Conservation (phyloP, 2,113 vertebrate species). For the Notiomystis cincta region DNA sequence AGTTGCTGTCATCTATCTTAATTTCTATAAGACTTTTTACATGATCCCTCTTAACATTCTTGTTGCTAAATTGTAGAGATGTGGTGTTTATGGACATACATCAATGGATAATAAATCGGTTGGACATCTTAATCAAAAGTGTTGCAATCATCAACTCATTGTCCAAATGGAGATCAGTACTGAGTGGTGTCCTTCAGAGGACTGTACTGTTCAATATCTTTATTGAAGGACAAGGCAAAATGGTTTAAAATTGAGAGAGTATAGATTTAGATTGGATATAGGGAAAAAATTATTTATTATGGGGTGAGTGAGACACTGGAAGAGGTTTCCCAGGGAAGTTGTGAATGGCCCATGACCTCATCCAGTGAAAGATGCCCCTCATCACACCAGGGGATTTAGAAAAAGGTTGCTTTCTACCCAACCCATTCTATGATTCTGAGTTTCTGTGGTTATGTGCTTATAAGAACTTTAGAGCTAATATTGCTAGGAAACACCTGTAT, state of each 20-base stretch:
- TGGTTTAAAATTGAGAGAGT: not conserved
- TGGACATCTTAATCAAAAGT: not conserved
- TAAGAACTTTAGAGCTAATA: not conserved
- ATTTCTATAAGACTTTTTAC: not conserved
- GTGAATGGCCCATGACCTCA: not conserved
- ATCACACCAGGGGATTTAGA: not conserved
- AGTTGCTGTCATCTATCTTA: not conserved
- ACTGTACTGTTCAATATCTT: not conserved
- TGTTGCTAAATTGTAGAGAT: not conserved
- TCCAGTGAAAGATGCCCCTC: not conserved
- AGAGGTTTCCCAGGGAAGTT: not conserved
- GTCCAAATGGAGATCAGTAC: not conserved
- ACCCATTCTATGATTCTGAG: not conserved
- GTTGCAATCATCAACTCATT: not conserved
- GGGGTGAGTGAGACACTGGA: not conserved
- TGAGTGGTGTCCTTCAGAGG: not conserved
- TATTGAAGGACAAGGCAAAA: not conserved
- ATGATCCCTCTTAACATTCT: not conserved
- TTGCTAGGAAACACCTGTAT: not conserved
- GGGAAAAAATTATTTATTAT: not conserved
- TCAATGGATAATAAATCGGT: not conserved
- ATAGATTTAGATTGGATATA: not conserved
- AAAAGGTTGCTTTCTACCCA: not conserved
- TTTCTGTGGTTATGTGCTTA: not conserved
- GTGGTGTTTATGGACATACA: not conserved